Percentiles rank a stretch among this genome's conserved stretches.
Evolutionary conservation across 2,888 invertebrate genomes (phyloP).

Genomic region (Cheilosia grossa): DNA sequence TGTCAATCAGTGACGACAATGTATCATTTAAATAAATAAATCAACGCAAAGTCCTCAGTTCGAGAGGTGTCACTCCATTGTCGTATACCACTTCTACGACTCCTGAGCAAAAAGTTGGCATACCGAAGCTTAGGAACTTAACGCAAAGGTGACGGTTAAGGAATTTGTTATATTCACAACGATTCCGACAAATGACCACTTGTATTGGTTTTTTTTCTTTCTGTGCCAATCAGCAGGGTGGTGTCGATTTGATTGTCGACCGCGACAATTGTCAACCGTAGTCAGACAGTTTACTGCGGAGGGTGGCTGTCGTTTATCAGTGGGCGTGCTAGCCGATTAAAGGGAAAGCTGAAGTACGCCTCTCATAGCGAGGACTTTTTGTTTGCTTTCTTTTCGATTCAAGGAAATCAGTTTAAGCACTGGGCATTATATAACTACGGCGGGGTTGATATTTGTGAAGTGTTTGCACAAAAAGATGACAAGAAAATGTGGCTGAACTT

Average conservation of each 20-base stretch:
- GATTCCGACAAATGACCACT: conserved; percentile 52
- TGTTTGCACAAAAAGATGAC: neutral
- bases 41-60: conserved; percentile 53
- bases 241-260: conserved; percentile 68
- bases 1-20: conserved; percentile 69
- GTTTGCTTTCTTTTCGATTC: conserved; percentile 6
- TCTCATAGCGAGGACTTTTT: neutral
- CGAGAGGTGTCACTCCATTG: conserved; percentile 54
- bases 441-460: no score
- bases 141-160: conserved; percentile 35
- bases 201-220: conserved; percentile 6
- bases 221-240: conserved; percentile 55
- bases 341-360: neutral
- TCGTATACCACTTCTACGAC: conserved; percentile 44
- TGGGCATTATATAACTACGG: neutral
- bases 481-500: neutral
- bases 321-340: conserved; percentile 38
- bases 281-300: conserved; percentile 38
- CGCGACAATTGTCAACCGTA: conserved; percentile 47
- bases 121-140: conserved; percentile 24
- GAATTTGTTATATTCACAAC: conserved; percentile 57
- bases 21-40: conserved; percentile 70
- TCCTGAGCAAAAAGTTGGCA: conserved; percentile 48
- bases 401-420: conserved; percentile 18
- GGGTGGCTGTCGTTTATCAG: conserved; percentile 30